Conservation (phyloP, 2,888 invertebrate genomes). For the Zaprionus bogoriensis region DNA sequence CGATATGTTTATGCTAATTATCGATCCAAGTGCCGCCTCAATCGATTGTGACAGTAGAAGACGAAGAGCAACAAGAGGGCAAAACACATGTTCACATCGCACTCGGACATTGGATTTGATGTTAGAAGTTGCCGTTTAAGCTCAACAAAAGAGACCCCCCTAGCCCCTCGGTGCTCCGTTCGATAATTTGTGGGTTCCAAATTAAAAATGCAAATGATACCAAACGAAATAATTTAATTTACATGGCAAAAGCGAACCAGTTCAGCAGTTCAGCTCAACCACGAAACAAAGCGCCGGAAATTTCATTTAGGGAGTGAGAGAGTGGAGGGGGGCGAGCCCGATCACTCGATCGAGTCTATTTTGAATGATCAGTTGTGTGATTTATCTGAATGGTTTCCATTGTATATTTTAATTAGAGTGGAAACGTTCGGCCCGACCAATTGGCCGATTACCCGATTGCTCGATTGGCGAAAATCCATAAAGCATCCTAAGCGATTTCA, state of each 20-base stretch:
- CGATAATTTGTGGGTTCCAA: constrained; percentile 63
- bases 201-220: constrained; percentile 77
- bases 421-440: constrained; percentile 44
- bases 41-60: background rate
- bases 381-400: constrained; percentile 43
- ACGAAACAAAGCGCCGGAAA: constrained; percentile 59
- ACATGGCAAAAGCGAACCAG: constrained; percentile 44
- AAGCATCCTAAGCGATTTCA: constrained; percentile 62
- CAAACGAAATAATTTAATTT: constrained; percentile 66
- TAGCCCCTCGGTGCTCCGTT: background rate
- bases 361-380: constrained; percentile 59
- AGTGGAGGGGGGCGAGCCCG: background rate
- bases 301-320: constrained; percentile 31
- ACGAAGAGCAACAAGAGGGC: constrained; percentile 15
- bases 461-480: constrained; percentile 54
- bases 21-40: too few species aligned
- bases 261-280: constrained; percentile 15
- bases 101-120: constrained; percentile 47
- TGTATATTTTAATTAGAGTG: constrained; percentile 74
- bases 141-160: constrained; percentile 19
- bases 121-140: constrained; percentile 23
- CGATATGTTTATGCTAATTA: constrained; percentile 51
- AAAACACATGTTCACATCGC: constrained; percentile 75
- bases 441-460: constrained; percentile 63
- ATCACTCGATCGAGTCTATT: constrained; percentile 25